Base-by-base conservation (phyloP, 2,797 vertebrate genomes). In the Threskiornis aethiopicus region DNA sequence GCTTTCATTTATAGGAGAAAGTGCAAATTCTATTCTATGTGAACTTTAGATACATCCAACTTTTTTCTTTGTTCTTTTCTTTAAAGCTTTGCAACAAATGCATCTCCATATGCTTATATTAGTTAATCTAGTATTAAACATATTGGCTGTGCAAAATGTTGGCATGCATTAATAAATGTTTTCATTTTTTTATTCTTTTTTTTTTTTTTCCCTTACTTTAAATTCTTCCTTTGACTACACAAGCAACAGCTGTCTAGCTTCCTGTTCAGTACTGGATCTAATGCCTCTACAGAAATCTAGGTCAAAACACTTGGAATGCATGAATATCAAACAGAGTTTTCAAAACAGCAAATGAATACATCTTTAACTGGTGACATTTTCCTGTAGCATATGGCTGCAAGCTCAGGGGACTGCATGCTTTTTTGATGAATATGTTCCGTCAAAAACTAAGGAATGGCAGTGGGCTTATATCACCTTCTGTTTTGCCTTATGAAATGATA, bases 301-400 rank as follows among this genome's bases (percentile, higher is more conserved):
- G 98, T 98, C 98, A 98, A 98, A 98, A 98, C 98, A 98, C 99
- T 99, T 98, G 98, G 98, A 98, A 99, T 98, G 98, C 98, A 99
- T 99, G 98, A 99, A 99, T 99, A 99, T 99, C 98, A 99, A 99
- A 99, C 98, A 98, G 98, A 98, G 98, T 99, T 98, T 98, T 99
- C 98, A 99, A 99, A 99, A 98, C 98, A 97, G 98, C 99, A 99
- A 99, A 99, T 99, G 99, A 99, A 99, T 99, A 98, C 99, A 98
- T 99, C 99, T 99, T 99, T 99, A 98, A 98, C 98, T 98, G 99
- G 98, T 99, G 99, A 99, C 99, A 99, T 99, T 99, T 99, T 99
- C 98, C 98, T 97, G 98, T 95, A 98, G 98, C 99, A 99, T 99
- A 99, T 99, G 99, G 99, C 98, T 98, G 98, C 90, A 97, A 98